Evolutionary conservation across 2,113 vertebrate genomes (phyloP).

Genomic region (Poicephalus meyeri): DNA sequence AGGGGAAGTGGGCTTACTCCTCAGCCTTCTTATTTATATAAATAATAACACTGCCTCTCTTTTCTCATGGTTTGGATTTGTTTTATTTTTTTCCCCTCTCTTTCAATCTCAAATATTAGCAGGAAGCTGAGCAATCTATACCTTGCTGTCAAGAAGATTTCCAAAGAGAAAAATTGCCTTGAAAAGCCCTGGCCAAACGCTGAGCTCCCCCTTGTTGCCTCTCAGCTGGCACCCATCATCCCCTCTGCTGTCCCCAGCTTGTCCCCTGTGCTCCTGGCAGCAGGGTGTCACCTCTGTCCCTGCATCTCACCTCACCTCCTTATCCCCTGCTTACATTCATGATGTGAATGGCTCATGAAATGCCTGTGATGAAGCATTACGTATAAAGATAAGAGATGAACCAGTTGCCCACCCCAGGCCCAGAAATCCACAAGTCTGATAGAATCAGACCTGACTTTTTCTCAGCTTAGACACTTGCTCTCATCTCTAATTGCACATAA

Average conservation of each 20-base stretch:
- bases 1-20: not conserved
- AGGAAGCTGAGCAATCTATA: not conserved
- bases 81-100: not conserved
- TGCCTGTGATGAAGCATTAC: not conserved
- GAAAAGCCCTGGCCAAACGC: not conserved
- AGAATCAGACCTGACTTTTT: conserved; percentile 15
- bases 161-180: not conserved
- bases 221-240: accelerated
- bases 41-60: not conserved
- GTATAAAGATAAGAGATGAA: not conserved
- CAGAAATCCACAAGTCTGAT: not conserved
- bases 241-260: accelerated
- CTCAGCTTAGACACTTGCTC: not conserved
- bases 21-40: not conserved
- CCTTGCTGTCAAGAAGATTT: not conserved
- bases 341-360: not conserved
- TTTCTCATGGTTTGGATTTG: not conserved
- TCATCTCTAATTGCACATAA: conserved; percentile 48
- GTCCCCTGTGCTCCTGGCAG: not conserved
- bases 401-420: not conserved
- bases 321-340: not conserved
- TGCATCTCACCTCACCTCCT: not conserved
- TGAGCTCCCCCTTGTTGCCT: not conserved
- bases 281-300: not conserved
- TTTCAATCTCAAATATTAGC: not conserved